Evolutionary conservation across 2,113 vertebrate species (phyloP).

Genomic region (Lates calcarifer): DNA sequence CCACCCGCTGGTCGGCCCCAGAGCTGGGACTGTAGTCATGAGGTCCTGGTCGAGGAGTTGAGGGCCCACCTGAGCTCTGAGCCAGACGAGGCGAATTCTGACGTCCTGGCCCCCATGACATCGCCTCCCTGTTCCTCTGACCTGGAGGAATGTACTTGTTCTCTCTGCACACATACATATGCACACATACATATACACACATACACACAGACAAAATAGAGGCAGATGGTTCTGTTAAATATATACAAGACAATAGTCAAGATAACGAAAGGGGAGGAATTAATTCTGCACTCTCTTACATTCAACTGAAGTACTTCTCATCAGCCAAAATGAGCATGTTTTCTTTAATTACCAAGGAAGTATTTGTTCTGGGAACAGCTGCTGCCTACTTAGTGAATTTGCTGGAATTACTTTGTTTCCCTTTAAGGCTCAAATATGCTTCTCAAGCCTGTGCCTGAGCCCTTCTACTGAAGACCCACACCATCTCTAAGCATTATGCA

Average conservation of each 20-base stretch:
- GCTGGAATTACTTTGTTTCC: conserved; percentile 20
- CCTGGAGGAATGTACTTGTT: conserved; percentile 98
- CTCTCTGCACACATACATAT: conserved; percentile 83
- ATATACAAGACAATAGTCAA: conserved; percentile 26
- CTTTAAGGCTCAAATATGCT: conserved; percentile 11
- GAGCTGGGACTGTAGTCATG: conserved; percentile 95
- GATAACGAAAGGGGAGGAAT: conserved; percentile 16
- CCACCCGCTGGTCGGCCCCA: conserved; percentile 95
- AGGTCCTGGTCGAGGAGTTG: conserved; percentile 89
- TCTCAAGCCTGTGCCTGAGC: neutral
- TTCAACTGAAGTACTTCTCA: conserved; percentile 21
- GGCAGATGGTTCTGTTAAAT: conserved; percentile 13
- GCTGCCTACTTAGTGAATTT: conserved; percentile 19
- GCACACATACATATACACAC: neutral
- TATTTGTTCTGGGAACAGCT: conserved; percentile 53
- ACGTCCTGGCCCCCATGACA: conserved; percentile 94
- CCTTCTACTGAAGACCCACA: neutral
- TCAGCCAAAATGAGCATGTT: conserved; percentile 39
- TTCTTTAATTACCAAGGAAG: conserved; percentile 41
- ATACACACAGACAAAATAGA: conserved; percentile 24
- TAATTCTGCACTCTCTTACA: conserved; percentile 22
- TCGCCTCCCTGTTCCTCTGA: conserved; percentile 95
- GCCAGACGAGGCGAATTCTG: conserved; percentile 94
- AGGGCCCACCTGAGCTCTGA: conserved; percentile 89
- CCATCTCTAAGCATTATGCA: neutral